Evolutionary conservation across 2,888 invertebrate genomes (phyloP).

Genomic region (Archips crataeganus): DNA sequence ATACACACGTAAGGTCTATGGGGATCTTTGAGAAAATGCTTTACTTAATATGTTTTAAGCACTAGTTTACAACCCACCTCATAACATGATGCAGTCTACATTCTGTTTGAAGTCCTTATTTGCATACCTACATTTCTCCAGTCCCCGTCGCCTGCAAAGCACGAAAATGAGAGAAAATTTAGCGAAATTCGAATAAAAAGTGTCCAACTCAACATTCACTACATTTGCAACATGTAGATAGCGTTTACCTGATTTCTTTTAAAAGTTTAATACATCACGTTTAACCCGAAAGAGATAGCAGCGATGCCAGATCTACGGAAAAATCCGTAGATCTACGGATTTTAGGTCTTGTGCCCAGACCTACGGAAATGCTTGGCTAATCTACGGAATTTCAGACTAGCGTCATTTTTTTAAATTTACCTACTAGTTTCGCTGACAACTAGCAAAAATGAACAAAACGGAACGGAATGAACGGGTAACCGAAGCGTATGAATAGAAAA

Average conservation of each 20-base stretch:
- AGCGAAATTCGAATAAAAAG: slow-evolving; percentile 30
- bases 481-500: too few species aligned
- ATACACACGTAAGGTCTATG: too few species aligned
- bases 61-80: slow-evolving; percentile 20
- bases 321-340: too few species aligned
- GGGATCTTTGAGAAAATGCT: too few species aligned
- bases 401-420: too few species aligned
- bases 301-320: too few species aligned
- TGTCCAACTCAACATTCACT: slow-evolving; percentile 27
- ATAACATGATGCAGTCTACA: slow-evolving; percentile 23
- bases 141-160: slow-evolving; percentile 12
- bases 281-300: neutral
- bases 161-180: slow-evolving; percentile 25
- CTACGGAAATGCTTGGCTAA: too few species aligned
- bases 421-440: too few species aligned
- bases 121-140: slow-evolving; percentile 38
- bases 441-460: too few species aligned
- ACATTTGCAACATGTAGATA: slow-evolving; percentile 24
- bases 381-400: too few species aligned
- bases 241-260: slow-evolving; percentile 16
- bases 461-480: too few species aligned
- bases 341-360: too few species aligned
- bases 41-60: neutral
- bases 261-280: slow-evolving; percentile 19
- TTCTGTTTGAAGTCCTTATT: slow-evolving; percentile 30